These are phyloP conservation scores for Diprion similis DNA, from an alignment of 1,140 invertebrate genomes.

Conservation along the genomic window DNA sequence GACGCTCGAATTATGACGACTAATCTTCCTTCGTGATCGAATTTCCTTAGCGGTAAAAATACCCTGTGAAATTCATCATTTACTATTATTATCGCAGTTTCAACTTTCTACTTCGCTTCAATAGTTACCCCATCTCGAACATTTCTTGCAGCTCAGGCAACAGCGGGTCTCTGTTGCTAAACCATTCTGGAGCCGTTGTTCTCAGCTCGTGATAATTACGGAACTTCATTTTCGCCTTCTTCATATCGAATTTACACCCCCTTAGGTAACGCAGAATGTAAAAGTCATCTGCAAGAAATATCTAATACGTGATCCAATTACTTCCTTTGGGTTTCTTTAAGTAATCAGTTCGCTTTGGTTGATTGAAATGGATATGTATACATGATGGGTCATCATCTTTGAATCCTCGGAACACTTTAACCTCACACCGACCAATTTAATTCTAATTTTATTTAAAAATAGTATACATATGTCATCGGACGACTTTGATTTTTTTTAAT, in stretches of 20 bases:
- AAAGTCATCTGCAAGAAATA: slow-evolving; percentile 56
- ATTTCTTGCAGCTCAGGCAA: slow-evolving; percentile 65
- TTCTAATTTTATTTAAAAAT: too few species aligned
- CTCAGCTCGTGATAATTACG: slow-evolving; percentile 66
- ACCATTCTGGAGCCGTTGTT: slow-evolving; percentile 66
- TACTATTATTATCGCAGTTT: background rate
- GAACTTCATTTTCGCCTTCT: slow-evolving; percentile 65
- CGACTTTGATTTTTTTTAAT: too few species aligned
- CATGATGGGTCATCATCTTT: too few species aligned
- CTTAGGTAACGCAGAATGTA: slow-evolving; percentile 68
- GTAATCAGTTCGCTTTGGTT: too few species aligned
- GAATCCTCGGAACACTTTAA: too few species aligned
- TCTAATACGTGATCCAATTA: too few species aligned
- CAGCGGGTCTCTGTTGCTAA: slow-evolving; percentile 65
- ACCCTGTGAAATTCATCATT: slow-evolving; percentile 46
- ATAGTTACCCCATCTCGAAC: slow-evolving; percentile 60
- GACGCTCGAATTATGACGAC: slow-evolving; percentile 67
- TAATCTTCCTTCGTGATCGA: slow-evolving; percentile 59
- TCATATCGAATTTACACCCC: slow-evolving; percentile 67
- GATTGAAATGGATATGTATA: too few species aligned
- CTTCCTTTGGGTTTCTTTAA: too few species aligned
- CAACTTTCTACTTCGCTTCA: slow-evolving; percentile 15
- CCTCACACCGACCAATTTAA: too few species aligned
- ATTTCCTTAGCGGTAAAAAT: slow-evolving; percentile 65
- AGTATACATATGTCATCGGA: too few species aligned